Conservation (phyloP, 2,888 invertebrate genomes). For the Pollenia labialis region DNA sequence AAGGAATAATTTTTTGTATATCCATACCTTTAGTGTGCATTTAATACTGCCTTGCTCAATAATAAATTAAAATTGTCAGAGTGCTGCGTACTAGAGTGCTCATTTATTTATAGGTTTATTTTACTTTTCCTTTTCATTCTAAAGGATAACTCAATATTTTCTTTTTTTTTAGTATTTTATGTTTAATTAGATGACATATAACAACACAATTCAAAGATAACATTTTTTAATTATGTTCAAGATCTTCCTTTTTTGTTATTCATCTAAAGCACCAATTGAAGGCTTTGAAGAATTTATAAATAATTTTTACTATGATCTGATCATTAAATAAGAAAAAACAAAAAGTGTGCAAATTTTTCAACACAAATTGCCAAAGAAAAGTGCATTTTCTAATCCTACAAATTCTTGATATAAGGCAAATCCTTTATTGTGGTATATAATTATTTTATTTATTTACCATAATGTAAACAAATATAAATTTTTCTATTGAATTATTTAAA, state of each 20-base stretch:
- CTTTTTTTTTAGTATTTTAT: conserved; percentile 5
- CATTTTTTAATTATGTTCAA: neutral
- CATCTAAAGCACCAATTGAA: neutral
- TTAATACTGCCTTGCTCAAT: conserved; percentile 58
- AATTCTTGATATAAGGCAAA: neutral
- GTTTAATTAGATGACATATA: neutral
- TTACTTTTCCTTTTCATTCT: neutral
- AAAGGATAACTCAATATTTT: conserved; percentile 26
- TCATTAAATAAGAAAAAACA: conserved; percentile 1
- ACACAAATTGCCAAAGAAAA: conserved; percentile 65
- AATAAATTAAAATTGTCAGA: conserved; percentile 20
- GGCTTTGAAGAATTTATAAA: conserved; percentile 7
- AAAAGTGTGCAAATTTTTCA: conserved; percentile 53
- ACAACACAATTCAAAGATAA: neutral
- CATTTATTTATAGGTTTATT: conserved; percentile 6
- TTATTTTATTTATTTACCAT: conserved; percentile 9
- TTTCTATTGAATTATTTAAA: conserved; percentile 42
- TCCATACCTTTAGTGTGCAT: conserved; percentile 25
- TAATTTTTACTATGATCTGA: too few relatives aligned
- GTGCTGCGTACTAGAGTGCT: conserved; percentile 41
- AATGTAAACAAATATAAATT: conserved; percentile 60
- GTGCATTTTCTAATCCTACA: conserved; percentile 58
- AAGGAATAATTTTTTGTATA: conserved; percentile 15
- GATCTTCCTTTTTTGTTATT: conserved; percentile 35
- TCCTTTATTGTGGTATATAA: too few relatives aligned